A percentile compares a stretch with the other conserved stretches of the same genome.
phyloP scores from a whole-genome alignment of 1,140 invertebrate genomes.

The Apolygus lucorum region DNA sequence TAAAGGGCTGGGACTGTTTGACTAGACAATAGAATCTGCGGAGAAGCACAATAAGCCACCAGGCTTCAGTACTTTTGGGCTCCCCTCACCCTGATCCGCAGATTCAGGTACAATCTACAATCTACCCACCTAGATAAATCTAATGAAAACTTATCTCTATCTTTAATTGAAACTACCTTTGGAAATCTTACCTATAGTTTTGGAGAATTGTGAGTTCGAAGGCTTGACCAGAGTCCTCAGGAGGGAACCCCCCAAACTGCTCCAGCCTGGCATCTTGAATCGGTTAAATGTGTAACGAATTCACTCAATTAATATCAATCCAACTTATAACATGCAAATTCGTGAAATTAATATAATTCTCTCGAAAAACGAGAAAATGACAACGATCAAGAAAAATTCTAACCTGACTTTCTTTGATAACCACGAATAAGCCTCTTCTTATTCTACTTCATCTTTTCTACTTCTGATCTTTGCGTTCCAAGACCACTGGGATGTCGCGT shows the following conservation, averaged over 20 bases:
- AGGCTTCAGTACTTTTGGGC: too few species aligned
- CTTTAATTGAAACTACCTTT: not conserved
- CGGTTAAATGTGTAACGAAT: not conserved
- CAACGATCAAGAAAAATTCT: not conserved
- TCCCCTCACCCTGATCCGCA: too few species aligned
- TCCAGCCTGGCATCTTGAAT: slow-evolving; percentile 4
- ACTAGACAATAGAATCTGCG: too few species aligned
- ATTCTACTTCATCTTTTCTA: too few species aligned
- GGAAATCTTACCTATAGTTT: not conserved
- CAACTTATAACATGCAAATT: not conserved
- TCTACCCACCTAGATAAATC: too few species aligned
- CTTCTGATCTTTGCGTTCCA: too few species aligned
- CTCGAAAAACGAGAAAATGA: not conserved
- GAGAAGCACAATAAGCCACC: too few species aligned
- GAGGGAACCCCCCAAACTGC: slow-evolving; percentile 5
- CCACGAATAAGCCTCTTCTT: not conserved
- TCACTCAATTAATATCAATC: not conserved
- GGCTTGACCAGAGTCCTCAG: not conserved
- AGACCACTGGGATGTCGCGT: too few species aligned
- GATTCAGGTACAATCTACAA: too few species aligned
- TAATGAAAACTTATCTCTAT: not conserved
- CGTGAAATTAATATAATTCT: not conserved
- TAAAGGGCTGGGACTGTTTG: too few species aligned
- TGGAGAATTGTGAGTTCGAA: not conserved
- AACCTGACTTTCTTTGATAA: not conserved